Conservation (phyloP, 2,888 invertebrate species). For the Tholera decimalis region DNA sequence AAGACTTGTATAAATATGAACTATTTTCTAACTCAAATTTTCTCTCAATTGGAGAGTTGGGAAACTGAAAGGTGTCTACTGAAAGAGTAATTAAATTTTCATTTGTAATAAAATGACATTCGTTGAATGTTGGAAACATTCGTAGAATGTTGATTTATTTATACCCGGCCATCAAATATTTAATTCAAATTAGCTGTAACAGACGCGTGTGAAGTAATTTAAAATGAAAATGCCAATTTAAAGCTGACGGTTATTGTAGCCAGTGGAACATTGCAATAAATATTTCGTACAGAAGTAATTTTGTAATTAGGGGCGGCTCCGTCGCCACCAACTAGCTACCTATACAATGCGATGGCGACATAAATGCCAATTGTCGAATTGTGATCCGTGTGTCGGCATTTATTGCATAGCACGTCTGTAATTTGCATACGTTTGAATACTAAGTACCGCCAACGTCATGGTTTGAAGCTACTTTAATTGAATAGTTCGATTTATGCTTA, state of each 20-base stretch:
- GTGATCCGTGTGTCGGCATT: slow-evolving; percentile 90
- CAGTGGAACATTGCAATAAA: slow-evolving; percentile 42
- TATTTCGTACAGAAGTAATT: slow-evolving; percentile 57
- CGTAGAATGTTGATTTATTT: slow-evolving; percentile 60
- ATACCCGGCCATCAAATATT: slow-evolving; percentile 53
- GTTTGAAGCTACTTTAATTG: slow-evolving; percentile 89
- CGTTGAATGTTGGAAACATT: slow-evolving; percentile 56
- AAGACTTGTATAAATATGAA: no score
- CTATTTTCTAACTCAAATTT: neutral
- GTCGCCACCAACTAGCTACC: slow-evolving; percentile 64
- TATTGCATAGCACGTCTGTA: slow-evolving; percentile 91
- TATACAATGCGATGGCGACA: slow-evolving; percentile 83
- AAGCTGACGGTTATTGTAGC: slow-evolving; percentile 38
- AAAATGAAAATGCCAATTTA: slow-evolving; percentile 56
- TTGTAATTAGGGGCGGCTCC: slow-evolving; percentile 55
- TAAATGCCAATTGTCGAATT: slow-evolving; percentile 90
- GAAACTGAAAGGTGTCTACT: slow-evolving; percentile 31
- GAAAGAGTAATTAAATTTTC: slow-evolving; percentile 59
- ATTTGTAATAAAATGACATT: slow-evolving; percentile 46
- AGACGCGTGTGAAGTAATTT: slow-evolving; percentile 49
- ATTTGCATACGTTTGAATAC: slow-evolving; percentile 91
- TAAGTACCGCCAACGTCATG: slow-evolving; percentile 86
- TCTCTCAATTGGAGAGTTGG: slow-evolving; percentile 22
- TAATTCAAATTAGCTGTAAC: slow-evolving; percentile 58
- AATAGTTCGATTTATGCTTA: slow-evolving; percentile 88